Conservation (phyloP, 2,113 vertebrate genomes). For the Notechis scutatus region DNA sequence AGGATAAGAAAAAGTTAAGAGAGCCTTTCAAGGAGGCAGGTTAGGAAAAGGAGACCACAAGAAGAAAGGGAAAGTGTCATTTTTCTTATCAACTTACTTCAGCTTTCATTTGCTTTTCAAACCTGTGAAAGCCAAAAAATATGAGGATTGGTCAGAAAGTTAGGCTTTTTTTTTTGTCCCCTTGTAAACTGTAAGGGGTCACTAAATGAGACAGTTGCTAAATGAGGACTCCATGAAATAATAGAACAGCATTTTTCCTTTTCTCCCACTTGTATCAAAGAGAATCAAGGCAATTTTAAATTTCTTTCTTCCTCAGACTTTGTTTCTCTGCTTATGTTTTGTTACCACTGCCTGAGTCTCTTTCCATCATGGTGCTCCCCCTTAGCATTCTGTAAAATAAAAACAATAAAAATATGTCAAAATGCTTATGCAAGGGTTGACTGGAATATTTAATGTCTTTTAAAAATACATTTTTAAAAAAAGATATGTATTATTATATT, state of each 20-base stretch:
- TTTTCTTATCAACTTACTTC: neutral
- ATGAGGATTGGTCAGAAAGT: neutral
- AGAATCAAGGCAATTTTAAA: neutral
- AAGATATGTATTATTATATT: neutral
- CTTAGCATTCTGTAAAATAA: neutral
- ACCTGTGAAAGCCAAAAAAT: neutral
- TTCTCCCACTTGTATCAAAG: neutral
- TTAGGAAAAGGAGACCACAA: neutral
- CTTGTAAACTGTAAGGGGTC: neutral
- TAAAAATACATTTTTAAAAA: neutral
- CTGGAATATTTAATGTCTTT: neutral
- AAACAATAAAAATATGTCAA: neutral
- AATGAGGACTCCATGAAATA: neutral
- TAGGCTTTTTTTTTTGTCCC: neutral
- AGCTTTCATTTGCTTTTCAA: neutral
- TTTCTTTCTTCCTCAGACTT: neutral
- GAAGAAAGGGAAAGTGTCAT: neutral
- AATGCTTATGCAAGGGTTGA: neutral
- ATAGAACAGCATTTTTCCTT: neutral
- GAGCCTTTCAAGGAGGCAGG: neutral
- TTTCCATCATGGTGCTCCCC: neutral
- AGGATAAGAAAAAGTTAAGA: neutral
- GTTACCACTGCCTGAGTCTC: neutral
- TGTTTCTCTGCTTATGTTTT: neutral
- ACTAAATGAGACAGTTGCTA: neutral